These are phyloP conservation scores for Neodiprion fabricii DNA, from an alignment of 1,140 invertebrate species.

Conservation along the genomic window DNA sequence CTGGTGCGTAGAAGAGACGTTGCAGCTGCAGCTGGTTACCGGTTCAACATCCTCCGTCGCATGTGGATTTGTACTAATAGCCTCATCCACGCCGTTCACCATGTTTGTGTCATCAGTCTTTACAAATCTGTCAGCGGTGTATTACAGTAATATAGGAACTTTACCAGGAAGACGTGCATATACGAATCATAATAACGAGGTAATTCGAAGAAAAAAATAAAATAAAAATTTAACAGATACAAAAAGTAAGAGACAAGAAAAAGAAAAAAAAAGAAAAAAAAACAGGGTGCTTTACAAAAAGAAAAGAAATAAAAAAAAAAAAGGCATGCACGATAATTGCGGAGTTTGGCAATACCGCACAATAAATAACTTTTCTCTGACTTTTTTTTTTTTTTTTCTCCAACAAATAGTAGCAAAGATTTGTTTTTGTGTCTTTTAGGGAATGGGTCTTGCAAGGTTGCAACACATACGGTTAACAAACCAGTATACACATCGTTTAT, in stretches of 20 bases:
- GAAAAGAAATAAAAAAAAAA: background rate
- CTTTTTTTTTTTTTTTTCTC: too few relatives aligned
- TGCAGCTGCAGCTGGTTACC: conserved; percentile 57
- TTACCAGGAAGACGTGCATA: conserved; percentile 34
- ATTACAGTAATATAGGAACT: conserved; percentile 52
- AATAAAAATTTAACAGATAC: conserved; percentile 8
- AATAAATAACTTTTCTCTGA: too few relatives aligned
- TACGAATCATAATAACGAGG: conserved; percentile 26
- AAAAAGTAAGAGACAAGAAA: too few relatives aligned
- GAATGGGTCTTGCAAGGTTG: conserved; percentile 29
- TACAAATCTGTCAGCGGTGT: conserved; percentile 59
- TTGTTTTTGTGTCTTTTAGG: background rate
- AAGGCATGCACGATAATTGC: conserved; percentile 22
- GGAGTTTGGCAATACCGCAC: too few relatives aligned
- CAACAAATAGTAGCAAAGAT: too few relatives aligned
- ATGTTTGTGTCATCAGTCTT: conserved; percentile 61
- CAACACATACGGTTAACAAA: conserved; percentile 44
- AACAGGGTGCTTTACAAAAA: too few relatives aligned
- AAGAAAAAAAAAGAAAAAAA: too few relatives aligned
- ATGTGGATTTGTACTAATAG: conserved; percentile 56
- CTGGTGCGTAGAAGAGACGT: conserved; percentile 49
- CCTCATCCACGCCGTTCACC: conserved; percentile 60
- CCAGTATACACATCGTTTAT: conserved; percentile 54
- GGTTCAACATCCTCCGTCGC: conserved; percentile 48
- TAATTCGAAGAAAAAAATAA: conserved; percentile 12